phyloP scores from a whole-genome alignment of 2,113 vertebrate species.

The Antigone vipio region DNA sequence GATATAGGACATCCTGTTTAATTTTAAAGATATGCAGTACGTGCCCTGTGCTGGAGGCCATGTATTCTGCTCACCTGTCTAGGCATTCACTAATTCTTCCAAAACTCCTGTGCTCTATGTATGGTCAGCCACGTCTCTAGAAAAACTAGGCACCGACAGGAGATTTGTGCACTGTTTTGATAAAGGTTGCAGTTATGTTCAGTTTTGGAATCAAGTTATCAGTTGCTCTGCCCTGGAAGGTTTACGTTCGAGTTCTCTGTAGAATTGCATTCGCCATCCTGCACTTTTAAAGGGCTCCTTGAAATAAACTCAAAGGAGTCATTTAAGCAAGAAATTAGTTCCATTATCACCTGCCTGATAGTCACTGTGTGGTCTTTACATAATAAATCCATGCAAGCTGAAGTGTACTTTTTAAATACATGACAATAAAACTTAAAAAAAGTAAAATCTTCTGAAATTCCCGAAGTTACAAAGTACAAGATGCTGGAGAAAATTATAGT shows the following conservation, averaged over 20 bases:
- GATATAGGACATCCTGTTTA: neutral
- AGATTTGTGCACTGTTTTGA: neutral
- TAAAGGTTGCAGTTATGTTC: neutral
- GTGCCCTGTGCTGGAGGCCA: neutral
- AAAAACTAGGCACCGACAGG: neutral
- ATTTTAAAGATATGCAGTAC: neutral
- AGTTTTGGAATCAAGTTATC: neutral
- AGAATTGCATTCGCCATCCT: neutral
- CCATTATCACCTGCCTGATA: neutral
- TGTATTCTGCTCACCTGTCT: neutral
- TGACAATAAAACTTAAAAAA: neutral
- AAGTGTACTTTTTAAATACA: neutral
- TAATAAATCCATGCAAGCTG: neutral
- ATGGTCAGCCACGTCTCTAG: neutral
- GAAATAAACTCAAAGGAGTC: neutral
- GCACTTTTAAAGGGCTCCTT: neutral
- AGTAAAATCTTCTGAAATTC: neutral
- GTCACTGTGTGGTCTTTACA: neutral
- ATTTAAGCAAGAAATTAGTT: neutral
- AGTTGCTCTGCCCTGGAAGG: neutral
- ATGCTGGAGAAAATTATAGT: neutral
- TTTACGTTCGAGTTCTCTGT: neutral
- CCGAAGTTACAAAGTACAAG: neutral
- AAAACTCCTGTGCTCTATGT: neutral
- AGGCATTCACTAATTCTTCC: neutral